Percentiles rank a stretch among this genome's conserved stretches.
Conservation (phyloP, 1,140 invertebrate genomes). For the Ylistrum balloti region DNA sequence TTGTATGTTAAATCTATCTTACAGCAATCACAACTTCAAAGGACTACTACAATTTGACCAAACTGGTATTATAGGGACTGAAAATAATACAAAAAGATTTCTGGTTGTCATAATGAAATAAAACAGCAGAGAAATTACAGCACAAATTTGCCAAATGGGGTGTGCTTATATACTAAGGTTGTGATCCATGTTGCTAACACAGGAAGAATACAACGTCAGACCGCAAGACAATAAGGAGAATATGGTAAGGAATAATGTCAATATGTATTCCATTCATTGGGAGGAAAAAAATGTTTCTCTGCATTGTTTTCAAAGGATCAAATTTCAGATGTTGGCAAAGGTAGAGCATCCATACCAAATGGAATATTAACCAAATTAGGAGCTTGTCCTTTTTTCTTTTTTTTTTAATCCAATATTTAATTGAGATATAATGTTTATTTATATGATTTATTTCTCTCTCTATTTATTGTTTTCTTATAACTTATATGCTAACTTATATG, state of each 20-base stretch:
- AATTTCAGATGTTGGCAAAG: too few relatives aligned
- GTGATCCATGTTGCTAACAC: constrained; percentile 25
- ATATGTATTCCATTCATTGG: too few relatives aligned
- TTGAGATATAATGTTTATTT: too few relatives aligned
- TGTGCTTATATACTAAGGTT: background rate
- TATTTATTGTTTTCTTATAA: too few relatives aligned
- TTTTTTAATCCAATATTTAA: too few relatives aligned
- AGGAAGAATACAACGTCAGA: background rate
- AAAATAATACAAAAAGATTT: background rate
- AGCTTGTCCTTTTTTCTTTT: too few relatives aligned
- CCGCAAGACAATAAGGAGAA: background rate
- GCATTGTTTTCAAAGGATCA: too few relatives aligned
- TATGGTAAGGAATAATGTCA: background rate
- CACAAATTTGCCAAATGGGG: background rate
- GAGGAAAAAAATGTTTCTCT: too few relatives aligned
- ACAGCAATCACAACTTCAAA: constrained; percentile 4
- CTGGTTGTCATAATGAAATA: background rate
- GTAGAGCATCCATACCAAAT: too few relatives aligned
- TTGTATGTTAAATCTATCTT: background rate
- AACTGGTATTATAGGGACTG: background rate
- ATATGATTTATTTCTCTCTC: too few relatives aligned
- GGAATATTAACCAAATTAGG: too few relatives aligned
- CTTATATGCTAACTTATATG: too few relatives aligned
- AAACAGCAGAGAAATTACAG: background rate
- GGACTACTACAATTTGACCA: background rate